Evolutionary conservation across 1,140 invertebrate species (phyloP), one percentile per base, ranked within the genome.

Genomic region (Stegodyphus dumicola): DNA sequence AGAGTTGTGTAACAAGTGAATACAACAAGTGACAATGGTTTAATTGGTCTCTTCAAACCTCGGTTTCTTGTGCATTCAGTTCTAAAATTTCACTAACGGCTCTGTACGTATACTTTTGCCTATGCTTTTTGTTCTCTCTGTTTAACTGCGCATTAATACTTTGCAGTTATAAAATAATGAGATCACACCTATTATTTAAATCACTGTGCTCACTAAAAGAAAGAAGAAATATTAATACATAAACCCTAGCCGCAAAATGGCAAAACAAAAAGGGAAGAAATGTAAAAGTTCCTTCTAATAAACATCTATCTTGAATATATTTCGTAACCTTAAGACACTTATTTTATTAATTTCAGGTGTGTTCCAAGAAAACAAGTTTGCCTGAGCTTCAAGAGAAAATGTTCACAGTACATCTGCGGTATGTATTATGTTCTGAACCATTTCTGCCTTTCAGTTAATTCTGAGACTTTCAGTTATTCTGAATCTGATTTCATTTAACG

Each of bases 381-480:
- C 88, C 91, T 97, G 2, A 94, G 94, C n/a, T 91, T 93, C 2
- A 92, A 85, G 80, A 87, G 67, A 13, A 76, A 76, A 2, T 97
- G 96, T 89, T 92, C 91, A n/a, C 96, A 98, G 89, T 94, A 94
- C 89, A 92, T 94, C 86, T 97, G 96, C 89, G 93, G 96, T 95
- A 91, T 92, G 93, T 90, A 51, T 65, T 17, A 18, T 15, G 17
- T 60, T 60, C 56, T 60, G 1, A 10, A 10, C 15, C 2, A 60
- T 1, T 60, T 9, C 56, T 10, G 9, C 56, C 2, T 10, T 60
- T 10, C 56, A 33, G 3, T 33, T 33, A 33, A 33, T 33, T 33
- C 33, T 33, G 33, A 33, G 33, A 33, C 33, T 33, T 33, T 33
- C 33, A 33, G 3, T 33, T 33, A 33, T 33, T 33, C 33, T 33